Evolutionary conservation across 2,888 invertebrate genomes (phyloP).

Genomic region (Endomychus coccineus): DNA sequence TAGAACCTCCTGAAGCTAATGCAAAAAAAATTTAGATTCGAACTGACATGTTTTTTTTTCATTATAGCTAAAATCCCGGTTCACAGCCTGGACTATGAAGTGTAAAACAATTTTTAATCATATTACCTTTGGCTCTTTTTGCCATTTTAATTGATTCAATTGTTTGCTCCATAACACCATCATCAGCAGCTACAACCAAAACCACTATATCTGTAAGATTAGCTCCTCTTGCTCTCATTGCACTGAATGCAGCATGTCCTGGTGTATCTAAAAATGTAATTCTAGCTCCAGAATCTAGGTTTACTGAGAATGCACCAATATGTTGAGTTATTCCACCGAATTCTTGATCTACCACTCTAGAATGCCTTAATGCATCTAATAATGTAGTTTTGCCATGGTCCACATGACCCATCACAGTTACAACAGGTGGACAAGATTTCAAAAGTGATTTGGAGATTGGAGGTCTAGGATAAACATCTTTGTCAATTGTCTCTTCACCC

Average conservation of each 20-base stretch:
- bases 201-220: conserved; percentile 89
- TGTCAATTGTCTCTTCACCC: conserved; percentile 25
- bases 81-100: not conserved
- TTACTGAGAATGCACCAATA: conserved; percentile 92
- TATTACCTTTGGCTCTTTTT: conserved; percentile 59
- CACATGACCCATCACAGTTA: conserved; percentile 99
- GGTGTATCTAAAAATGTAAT: conserved; percentile 98
- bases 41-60: too few species aligned
- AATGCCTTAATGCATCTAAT: conserved; percentile 78
- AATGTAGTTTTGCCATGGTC: conserved; percentile 98
- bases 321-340: conserved; percentile 99
- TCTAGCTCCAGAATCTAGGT: conserved; percentile 54
- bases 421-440: conserved; percentile 79
- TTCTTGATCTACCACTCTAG: conserved; percentile 82
- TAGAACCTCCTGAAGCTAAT: too few species aligned
- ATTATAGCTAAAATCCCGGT: not conserved
- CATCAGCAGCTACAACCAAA: conserved; percentile 96
- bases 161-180: conserved; percentile 98
- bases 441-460: conserved; percentile 59
- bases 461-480: conserved; percentile 53
- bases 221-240: conserved; percentile 94
- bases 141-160: conserved; percentile 86
- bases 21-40: too few species aligned
- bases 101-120: not conserved
- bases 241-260: conserved; percentile 94